Conservation (phyloP, 2,888 invertebrate species). For the Neria commutata region DNA sequence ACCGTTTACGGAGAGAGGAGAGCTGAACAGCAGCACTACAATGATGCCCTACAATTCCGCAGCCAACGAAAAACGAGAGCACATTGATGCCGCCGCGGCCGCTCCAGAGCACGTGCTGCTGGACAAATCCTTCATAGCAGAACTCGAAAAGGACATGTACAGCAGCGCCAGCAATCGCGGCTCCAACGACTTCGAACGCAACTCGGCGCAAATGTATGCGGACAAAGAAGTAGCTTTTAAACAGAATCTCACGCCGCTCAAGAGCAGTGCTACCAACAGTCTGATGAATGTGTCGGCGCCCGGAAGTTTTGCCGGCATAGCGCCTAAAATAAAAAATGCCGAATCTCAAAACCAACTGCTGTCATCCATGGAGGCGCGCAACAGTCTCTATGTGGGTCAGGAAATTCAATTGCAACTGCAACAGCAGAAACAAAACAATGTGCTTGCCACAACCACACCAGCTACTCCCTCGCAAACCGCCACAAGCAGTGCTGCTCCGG, state of each 20-base stretch:
- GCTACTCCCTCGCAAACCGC: too few species aligned
- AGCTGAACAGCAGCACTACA: slow-evolving; percentile 1
- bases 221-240: slow-evolving; percentile 56
- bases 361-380: slow-evolving; percentile 22
- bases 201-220: slow-evolving; percentile 54
- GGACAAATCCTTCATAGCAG: slow-evolving; percentile 68
- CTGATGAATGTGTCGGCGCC: slow-evolving; percentile 37
- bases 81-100: slow-evolving; percentile 25
- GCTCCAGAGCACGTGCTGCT: slow-evolving; percentile 61
- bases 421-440: slow-evolving; percentile 52
- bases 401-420: slow-evolving; percentile 21
- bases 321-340: slow-evolving; percentile 44
- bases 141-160: slow-evolving; percentile 70
- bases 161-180: slow-evolving; percentile 48
- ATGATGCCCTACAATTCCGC: slow-evolving; percentile 18
- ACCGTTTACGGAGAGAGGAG: slow-evolving; percentile 23
- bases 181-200: slow-evolving; percentile 58
- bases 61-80: slow-evolving; percentile 25
- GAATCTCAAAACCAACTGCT: slow-evolving; percentile 29
- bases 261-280: slow-evolving; percentile 34
- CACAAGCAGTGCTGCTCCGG: slow-evolving; percentile 14
- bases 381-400: slow-evolving; percentile 28
- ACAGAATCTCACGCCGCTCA: slow-evolving; percentile 55
- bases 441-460: slow-evolving; percentile 34
- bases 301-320: slow-evolving; percentile 37